These are phyloP conservation scores for Sceloporus undulatus DNA, from an alignment of 2,113 vertebrate genomes.

Conservation along the genomic window DNA sequence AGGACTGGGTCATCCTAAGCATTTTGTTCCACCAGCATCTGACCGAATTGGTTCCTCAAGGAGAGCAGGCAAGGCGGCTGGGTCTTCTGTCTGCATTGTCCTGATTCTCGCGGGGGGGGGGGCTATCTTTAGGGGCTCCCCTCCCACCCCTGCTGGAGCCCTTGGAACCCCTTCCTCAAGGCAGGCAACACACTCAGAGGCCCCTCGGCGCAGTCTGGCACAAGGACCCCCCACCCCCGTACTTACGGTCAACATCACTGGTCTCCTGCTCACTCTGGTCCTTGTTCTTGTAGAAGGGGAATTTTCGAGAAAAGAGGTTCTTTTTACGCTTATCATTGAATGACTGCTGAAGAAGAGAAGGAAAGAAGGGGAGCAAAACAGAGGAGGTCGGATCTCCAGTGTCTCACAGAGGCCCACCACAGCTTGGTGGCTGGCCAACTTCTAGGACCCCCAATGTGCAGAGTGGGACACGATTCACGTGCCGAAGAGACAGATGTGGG, in stretches of 20 bases:
- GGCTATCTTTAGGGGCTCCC: too few relatives aligned
- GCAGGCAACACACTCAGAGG: slow-evolving; percentile 77
- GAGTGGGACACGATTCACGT: slow-evolving; percentile 21
- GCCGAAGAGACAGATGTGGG: too few relatives aligned
- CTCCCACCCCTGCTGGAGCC: slow-evolving; percentile 73
- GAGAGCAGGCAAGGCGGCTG: too few relatives aligned
- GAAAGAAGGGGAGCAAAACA: slow-evolving; percentile 83
- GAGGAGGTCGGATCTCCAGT: slow-evolving; percentile 88
- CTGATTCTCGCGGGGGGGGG: too few relatives aligned
- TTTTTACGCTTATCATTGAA: slow-evolving; percentile 99
- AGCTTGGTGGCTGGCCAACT: slow-evolving; percentile 81
- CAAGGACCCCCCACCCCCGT: slow-evolving; percentile 75
- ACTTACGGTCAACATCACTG: slow-evolving; percentile 99
- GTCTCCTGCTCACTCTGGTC: slow-evolving; percentile 98
- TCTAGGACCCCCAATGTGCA: slow-evolving; percentile 79
- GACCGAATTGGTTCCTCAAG: too few relatives aligned
- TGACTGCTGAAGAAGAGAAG: slow-evolving; percentile 96
- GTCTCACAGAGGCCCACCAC: slow-evolving; percentile 81
- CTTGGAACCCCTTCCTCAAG: slow-evolving; percentile 80
- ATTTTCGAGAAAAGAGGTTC: slow-evolving; percentile 99
- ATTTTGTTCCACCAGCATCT: too few relatives aligned
- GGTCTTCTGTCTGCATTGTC: too few relatives aligned
- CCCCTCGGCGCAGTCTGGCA: slow-evolving; percentile 61
- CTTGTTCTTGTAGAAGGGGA: slow-evolving; percentile 99
- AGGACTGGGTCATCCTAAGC: too few relatives aligned